These are phyloP conservation scores for Crenuchus spilurus DNA, from an alignment of 2,797 vertebrate species.

Conservation along the genomic window DNA sequence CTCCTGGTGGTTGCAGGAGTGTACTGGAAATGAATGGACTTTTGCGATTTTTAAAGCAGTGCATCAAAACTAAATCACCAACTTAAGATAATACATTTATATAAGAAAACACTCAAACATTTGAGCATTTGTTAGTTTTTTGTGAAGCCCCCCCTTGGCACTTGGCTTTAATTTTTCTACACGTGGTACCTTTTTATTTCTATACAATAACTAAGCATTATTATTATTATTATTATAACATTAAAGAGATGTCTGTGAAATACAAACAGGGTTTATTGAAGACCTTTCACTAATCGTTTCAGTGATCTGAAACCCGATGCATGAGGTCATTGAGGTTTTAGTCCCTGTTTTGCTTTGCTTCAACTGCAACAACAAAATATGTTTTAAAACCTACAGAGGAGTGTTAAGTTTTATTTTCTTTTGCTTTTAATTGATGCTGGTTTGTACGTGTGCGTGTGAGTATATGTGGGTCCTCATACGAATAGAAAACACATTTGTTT, in stretches of 20 bases:
- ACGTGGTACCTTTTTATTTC: not conserved
- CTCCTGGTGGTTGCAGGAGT: conserved; percentile 20
- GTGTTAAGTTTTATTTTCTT: conserved; percentile 69
- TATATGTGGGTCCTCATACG: conserved; percentile 11
- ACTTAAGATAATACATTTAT: no score
- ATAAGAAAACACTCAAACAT: no score
- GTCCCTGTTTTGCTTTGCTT: conserved; percentile 28
- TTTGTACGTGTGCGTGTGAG: conserved; percentile 70
- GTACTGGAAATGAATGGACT: not conserved
- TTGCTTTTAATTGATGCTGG: conserved; percentile 64
- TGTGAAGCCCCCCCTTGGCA: not conserved
- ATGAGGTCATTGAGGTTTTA: not conserved
- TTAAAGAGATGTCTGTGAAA: not conserved
- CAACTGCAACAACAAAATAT: conserved; percentile 6
- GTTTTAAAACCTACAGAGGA: conserved; percentile 50
- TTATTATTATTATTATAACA: conserved; percentile 8
- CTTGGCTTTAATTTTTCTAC: not conserved
- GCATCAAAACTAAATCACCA: no score
- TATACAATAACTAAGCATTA: conserved; percentile 29
- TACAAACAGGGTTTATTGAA: not conserved
- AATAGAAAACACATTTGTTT: not conserved
- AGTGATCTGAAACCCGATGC: not conserved
- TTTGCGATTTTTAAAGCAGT: not conserved
- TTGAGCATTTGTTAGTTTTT: not conserved
- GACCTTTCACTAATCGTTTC: not conserved